Conservation (phyloP, 2,113 vertebrate species). For the Anas platyrhynchos region DNA sequence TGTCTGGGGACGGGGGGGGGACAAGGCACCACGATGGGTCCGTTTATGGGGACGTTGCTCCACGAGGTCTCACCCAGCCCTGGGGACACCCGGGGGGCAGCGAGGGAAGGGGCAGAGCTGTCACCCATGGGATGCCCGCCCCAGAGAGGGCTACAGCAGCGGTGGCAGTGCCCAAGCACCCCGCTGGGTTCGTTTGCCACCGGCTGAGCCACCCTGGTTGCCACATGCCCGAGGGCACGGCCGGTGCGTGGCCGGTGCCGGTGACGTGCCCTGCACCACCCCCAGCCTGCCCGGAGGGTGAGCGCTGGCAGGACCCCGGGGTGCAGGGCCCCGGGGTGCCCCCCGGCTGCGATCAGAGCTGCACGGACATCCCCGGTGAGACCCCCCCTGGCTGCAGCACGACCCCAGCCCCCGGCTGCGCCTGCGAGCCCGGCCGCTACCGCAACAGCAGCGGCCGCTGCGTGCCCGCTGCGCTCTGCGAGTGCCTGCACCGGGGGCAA, state of each 20-base stretch:
- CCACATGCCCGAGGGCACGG: not conserved
- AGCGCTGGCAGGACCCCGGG: constrained; percentile 75
- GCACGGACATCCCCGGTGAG: constrained; percentile 74
- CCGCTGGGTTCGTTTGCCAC: not conserved
- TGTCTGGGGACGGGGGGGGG: not conserved
- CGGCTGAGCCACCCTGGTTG: not conserved
- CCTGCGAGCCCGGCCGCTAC: constrained; percentile 81
- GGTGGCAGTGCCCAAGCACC: not conserved
- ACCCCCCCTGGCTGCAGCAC: constrained; percentile 61
- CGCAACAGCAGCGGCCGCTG: constrained; percentile 76
- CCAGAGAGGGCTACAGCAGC: no score
- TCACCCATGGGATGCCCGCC: not conserved
- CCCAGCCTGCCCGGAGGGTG: constrained; percentile 81
- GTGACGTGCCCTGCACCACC: not conserved
- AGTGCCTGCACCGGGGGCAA: constrained; percentile 76
- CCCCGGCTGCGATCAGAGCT: constrained; percentile 79
- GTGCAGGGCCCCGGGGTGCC: not conserved
- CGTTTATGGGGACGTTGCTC: not conserved
- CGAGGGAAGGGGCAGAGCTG: not conserved
- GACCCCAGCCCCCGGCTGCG: constrained; percentile 62
- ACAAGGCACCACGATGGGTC: not conserved
- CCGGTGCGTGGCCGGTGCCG: not conserved
- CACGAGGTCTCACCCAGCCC: not conserved
- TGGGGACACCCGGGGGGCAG: not conserved
- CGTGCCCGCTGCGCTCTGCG: constrained; percentile 81